These are phyloP conservation scores for Oryzias woworae DNA, from an alignment of 2,113 vertebrate species.

Conservation along the genomic window DNA sequence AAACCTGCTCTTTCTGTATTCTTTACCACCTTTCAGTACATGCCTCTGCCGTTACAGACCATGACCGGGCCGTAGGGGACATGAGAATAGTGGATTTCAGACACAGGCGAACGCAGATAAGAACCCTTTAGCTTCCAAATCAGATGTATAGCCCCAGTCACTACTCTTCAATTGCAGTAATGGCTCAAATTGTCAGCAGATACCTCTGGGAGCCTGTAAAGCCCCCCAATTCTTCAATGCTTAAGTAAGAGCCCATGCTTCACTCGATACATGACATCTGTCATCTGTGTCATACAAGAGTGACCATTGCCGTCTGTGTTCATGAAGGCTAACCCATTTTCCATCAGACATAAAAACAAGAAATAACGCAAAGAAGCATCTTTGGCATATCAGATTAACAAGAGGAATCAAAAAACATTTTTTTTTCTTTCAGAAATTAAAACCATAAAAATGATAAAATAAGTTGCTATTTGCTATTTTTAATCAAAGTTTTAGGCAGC, in stretches of 20 bases:
- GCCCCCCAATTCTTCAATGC: conserved; percentile 26
- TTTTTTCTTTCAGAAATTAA: too few relatives aligned
- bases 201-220: conserved; percentile 35
- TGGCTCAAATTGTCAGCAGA: conserved; percentile 49
- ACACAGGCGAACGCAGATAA: conserved; percentile 30
- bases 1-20: conserved; percentile 34
- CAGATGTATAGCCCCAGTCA: conserved; percentile 29
- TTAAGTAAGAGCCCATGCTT: conserved; percentile 29
- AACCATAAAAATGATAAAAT: too few relatives aligned
- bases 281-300: conserved; percentile 7
- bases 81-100: conserved; percentile 2
- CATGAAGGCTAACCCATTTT: not conserved
- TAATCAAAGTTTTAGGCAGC: too few relatives aligned
- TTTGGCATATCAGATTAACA: too few relatives aligned
- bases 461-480: too few relatives aligned
- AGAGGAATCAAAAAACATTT: too few relatives aligned
- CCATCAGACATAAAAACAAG: too few relatives aligned
- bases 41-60: conserved; percentile 3
- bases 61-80: conserved; percentile 5
- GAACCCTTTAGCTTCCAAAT: conserved; percentile 43
- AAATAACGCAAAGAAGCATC: too few relatives aligned
- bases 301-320: conserved; percentile 1
- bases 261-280: conserved; percentile 15
- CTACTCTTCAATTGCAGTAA: conserved; percentile 41
- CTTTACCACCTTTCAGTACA: conserved; percentile 41